phyloP scores from a whole-genome alignment of 2,888 invertebrate species.

The Creontiades dilutus region DNA sequence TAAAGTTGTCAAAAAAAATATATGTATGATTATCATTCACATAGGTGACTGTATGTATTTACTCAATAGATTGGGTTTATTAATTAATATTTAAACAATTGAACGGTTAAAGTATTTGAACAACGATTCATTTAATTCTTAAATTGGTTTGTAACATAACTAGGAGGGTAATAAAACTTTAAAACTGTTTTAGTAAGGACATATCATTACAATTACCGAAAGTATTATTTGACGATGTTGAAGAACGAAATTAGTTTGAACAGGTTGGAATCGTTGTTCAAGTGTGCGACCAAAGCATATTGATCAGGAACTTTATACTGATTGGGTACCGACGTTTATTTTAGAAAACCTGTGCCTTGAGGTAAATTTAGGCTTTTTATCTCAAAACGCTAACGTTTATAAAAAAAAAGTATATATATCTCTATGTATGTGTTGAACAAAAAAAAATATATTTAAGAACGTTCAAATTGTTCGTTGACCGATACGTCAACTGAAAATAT shows the following conservation, averaged over 20 bases:
- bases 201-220: slow-evolving; percentile 8
- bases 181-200: neutral
- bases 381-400: slow-evolving; percentile 16
- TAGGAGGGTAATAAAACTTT: no score
- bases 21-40: neutral
- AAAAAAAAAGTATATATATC: neutral
- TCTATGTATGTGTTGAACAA: slow-evolving; percentile 4
- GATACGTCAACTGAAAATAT: neutral
- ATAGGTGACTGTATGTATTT: slow-evolving; percentile 5
- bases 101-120: no score
- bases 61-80: neutral
- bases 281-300: neutral
- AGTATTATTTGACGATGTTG: neutral
- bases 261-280: neutral
- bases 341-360: slow-evolving; percentile 57
- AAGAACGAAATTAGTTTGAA: neutral
- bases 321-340: slow-evolving; percentile 15
- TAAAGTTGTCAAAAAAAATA: neutral
- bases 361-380: slow-evolving; percentile 59
- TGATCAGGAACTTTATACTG: neutral
- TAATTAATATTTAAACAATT: no score
- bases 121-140: no score
- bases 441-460: neutral
- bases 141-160: no score
- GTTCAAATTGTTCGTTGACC: neutral